Evolutionary conservation across 2,113 vertebrate genomes (phyloP).

Genomic region (Verasper variegatus): DNA sequence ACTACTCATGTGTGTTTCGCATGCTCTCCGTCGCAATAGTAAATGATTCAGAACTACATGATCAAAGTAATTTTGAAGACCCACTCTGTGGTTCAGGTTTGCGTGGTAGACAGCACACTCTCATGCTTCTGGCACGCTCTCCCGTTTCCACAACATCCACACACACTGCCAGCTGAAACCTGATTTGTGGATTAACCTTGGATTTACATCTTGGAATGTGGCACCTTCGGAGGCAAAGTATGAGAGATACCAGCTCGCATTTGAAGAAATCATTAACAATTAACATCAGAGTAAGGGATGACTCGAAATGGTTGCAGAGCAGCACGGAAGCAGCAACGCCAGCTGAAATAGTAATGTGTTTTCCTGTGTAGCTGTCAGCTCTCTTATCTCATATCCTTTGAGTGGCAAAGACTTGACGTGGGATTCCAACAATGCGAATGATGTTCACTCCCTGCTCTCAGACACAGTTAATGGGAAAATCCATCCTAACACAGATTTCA

Average conservation of each 20-base stretch:
- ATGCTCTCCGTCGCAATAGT: constrained; percentile 50
- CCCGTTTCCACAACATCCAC: constrained; percentile 45
- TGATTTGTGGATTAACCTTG: constrained; percentile 59
- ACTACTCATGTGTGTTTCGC: constrained; percentile 54
- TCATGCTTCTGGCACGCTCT: constrained; percentile 44
- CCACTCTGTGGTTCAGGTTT: constrained; percentile 57
- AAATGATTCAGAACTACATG: constrained; percentile 75
- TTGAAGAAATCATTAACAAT: constrained; percentile 81
- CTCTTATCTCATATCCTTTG: constrained; percentile 42
- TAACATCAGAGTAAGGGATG: constrained; percentile 61
- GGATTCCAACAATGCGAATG: constrained; percentile 35
- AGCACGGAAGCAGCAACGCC: constrained; percentile 60
- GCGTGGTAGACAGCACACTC: constrained; percentile 34
- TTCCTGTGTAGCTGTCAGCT: constrained; percentile 65
- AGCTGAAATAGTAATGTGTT: constrained; percentile 73
- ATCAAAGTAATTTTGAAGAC: constrained; percentile 71
- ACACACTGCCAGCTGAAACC: constrained; percentile 34
- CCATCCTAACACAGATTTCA: constrained; percentile 11
- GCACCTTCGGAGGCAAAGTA: constrained; percentile 28
- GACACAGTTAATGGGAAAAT: constrained; percentile 38
- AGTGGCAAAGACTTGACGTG: constrained; percentile 53
- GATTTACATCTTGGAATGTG: constrained; percentile 66
- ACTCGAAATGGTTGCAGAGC: constrained; percentile 46
- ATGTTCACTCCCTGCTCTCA: constrained; percentile 30
- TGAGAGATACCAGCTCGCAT: constrained; percentile 55